A percentile compares a stretch with the other conserved stretches of the same genome.
phyloP scores from a whole-genome alignment of 2,113 vertebrate genomes.

The Chascanopsetta lugubris region DNA sequence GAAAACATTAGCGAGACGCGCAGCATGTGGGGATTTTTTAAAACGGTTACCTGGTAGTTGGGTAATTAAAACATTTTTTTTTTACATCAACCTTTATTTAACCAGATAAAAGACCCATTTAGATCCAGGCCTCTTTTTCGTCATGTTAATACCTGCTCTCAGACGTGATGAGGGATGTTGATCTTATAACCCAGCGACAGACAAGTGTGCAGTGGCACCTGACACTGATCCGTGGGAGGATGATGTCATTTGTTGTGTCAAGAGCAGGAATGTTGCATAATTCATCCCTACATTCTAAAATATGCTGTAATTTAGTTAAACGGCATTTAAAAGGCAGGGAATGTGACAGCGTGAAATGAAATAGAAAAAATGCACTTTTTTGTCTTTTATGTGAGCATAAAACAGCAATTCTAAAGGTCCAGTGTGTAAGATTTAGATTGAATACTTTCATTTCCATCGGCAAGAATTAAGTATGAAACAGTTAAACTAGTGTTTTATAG shows the following conservation, averaged over 20 bases:
- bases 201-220: not conserved
- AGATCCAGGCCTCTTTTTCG: too few species aligned
- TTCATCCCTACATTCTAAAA: not conserved
- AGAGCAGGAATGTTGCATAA: not conserved
- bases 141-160: too few species aligned
- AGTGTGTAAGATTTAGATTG: too few species aligned
- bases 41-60: constrained; percentile 26
- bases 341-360: not conserved
- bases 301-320: not conserved
- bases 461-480: too few species aligned
- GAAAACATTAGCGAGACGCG: constrained; percentile 17
- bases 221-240: not conserved
- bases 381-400: too few species aligned
- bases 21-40: constrained; percentile 11
- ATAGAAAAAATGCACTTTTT: not conserved
- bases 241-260: constrained; percentile 30
- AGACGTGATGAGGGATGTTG: not conserved
- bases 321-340: not conserved
- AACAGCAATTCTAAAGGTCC: too few species aligned
- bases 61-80: too few species aligned
- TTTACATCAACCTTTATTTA: too few species aligned
- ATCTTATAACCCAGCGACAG: constrained; percentile 6
- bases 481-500: too few species aligned
- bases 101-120: too few species aligned
- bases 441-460: too few species aligned